Evolutionary conservation across 2,113 vertebrate genomes (phyloP).

Genomic region (Sapajus apella): DNA sequence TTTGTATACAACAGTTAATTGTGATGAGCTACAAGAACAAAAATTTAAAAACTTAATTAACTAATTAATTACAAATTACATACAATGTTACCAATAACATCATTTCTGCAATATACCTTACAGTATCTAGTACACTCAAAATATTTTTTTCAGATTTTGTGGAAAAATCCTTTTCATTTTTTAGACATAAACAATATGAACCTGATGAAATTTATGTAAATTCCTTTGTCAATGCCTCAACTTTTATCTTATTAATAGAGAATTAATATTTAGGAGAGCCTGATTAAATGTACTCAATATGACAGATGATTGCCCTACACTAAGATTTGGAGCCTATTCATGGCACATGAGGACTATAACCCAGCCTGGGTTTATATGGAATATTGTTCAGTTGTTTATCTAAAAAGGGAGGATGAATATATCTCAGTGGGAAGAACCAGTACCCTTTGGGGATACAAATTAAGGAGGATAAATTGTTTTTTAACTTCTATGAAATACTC

Average conservation of each 20-base stretch:
- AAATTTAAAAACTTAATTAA: no score
- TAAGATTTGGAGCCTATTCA: not conserved
- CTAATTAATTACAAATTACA: no score
- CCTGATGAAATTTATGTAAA: not conserved
- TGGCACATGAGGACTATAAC: not conserved
- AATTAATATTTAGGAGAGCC: not conserved
- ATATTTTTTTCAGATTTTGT: not conserved
- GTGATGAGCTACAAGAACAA: no score
- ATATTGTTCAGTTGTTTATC: not conserved
- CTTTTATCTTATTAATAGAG: not conserved
- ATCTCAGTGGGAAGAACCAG: not conserved
- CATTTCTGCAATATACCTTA: not conserved
- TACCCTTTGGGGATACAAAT: not conserved
- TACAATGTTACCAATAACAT: not conserved
- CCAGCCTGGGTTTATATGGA: not conserved
- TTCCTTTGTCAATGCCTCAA: not conserved
- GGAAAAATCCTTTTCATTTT: not conserved
- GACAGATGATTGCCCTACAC: not conserved
- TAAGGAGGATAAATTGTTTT: not conserved
- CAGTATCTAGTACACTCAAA: not conserved
- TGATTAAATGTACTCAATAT: not conserved
- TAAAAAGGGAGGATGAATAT: not conserved
- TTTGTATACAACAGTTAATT: no score
- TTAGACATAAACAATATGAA: not conserved
- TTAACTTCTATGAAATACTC: not conserved